A percentile compares a stretch with the other conserved stretches of the same genome.
phyloP scores from a whole-genome alignment of 2,797 vertebrate genomes.

The Salmo trutta region DNA sequence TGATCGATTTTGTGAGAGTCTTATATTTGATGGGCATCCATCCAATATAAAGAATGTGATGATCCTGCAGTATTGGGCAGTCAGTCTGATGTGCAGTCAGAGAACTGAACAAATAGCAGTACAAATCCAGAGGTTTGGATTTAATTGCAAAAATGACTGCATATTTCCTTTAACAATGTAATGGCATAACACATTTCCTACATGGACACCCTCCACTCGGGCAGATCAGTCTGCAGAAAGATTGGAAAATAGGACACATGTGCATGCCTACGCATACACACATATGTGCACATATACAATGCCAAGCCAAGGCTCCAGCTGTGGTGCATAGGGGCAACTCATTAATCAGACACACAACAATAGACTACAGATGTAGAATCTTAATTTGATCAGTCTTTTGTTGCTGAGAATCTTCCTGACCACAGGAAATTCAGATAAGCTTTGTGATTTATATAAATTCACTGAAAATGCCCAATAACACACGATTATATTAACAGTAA shows the following conservation, averaged over 20 bases:
- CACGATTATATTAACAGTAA: no score
- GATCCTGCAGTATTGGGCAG: neutral
- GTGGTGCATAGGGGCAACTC: slow-evolving; percentile 50
- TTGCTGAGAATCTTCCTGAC: no score
- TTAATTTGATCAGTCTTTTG: no score
- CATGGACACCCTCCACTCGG: neutral
- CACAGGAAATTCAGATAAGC: no score
- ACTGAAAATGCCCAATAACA: no score
- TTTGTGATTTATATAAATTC: no score
- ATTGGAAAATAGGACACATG: slow-evolving; percentile 9
- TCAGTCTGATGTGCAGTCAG: neutral
- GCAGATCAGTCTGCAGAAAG: neutral
- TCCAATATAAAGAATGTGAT: slow-evolving; percentile 7
- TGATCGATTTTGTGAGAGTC: slow-evolving; percentile 38
- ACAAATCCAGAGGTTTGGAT: neutral
- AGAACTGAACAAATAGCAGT: neutral
- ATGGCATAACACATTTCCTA: neutral
- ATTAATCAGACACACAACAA: slow-evolving; percentile 67
- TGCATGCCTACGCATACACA: slow-evolving; percentile 11
- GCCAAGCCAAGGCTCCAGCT: slow-evolving; percentile 56
- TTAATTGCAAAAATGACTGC: neutral
- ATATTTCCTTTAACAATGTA: neutral
- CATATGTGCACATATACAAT: slow-evolving; percentile 19
- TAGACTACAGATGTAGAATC: slow-evolving; percentile 23
- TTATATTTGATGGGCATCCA: slow-evolving; percentile 13